Conservation (phyloP, 2,888 invertebrate genomes). For the Leptopilina myrica region DNA sequence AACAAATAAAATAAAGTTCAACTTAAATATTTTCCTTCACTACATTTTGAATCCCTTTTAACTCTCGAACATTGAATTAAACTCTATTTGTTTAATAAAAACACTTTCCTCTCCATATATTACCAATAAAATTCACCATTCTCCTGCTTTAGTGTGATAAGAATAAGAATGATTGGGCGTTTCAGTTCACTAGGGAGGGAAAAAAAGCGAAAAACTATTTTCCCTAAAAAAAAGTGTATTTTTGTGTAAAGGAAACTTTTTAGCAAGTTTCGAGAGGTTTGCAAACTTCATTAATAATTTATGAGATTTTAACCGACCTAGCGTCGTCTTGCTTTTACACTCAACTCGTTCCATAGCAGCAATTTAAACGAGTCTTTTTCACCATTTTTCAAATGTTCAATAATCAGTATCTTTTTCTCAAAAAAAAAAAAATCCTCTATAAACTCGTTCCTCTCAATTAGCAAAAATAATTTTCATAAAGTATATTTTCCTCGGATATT, state of each 20-base stretch:
- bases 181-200: background rate
- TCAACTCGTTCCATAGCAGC: background rate
- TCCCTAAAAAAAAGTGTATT: background rate
- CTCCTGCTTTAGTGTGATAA: background rate
- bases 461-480: background rate
- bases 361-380: conserved; percentile 2
- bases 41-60: too few relatives aligned
- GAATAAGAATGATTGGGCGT: background rate
- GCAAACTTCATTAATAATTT: conserved; percentile 20
- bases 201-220: background rate
- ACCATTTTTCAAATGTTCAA: background rate
- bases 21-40: too few relatives aligned
- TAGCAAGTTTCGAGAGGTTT: conserved; percentile 15
- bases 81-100: too few relatives aligned
- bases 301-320: conserved; percentile 15
- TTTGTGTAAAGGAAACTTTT: conserved; percentile 7
- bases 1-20: too few relatives aligned
- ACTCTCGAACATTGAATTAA: too few relatives aligned
- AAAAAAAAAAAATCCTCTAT: background rate
- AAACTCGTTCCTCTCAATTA: background rate
- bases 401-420: conserved; percentile 10
- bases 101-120: too few relatives aligned
- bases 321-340: conserved; percentile 6
- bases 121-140: too few relatives aligned
- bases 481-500: background rate